phyloP scores from a whole-genome alignment of 64 coral and sea anemone genomes.

The Dendronephthya gigantea region DNA sequence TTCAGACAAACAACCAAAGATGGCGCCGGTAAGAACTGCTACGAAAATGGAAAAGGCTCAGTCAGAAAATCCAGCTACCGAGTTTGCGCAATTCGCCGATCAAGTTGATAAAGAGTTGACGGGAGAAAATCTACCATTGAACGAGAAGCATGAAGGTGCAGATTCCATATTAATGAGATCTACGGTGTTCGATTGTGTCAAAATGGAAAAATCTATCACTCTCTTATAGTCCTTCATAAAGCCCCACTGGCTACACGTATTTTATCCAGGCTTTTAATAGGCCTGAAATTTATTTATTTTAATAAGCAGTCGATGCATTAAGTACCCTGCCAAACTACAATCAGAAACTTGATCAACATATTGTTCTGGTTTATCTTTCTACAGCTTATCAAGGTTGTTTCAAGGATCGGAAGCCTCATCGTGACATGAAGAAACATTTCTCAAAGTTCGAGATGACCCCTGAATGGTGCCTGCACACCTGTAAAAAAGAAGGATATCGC shows the following conservation, averaged over 20 bases:
- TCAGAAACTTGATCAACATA: no score
- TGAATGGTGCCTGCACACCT: slow-evolving; percentile 84
- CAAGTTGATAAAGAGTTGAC: background rate
- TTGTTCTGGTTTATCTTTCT: background rate
- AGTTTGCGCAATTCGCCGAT: background rate
- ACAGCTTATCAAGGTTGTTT: slow-evolving; percentile 82
- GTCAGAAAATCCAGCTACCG: slow-evolving; percentile 9
- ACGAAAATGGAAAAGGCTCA: slow-evolving; percentile 28
- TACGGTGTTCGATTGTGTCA: no score
- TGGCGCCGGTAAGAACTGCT: background rate
- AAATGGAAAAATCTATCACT: no score
- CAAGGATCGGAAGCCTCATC: slow-evolving; percentile 59
- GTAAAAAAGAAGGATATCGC: slow-evolving; percentile 67
- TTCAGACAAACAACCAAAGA: background rate
- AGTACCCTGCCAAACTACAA: no score
- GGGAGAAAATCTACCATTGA: background rate
- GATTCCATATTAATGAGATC: background rate
- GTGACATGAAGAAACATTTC: slow-evolving; percentile 66
- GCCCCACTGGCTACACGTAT: no score
- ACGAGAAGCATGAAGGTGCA: background rate
- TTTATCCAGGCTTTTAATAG: no score
- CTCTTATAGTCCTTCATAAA: no score
- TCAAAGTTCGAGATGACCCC: slow-evolving; percentile 95
- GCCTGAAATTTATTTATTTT: no score
- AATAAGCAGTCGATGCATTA: no score